Base-by-base conservation (phyloP, 1,140 invertebrate genomes). In the Linepithema humile region DNA sequence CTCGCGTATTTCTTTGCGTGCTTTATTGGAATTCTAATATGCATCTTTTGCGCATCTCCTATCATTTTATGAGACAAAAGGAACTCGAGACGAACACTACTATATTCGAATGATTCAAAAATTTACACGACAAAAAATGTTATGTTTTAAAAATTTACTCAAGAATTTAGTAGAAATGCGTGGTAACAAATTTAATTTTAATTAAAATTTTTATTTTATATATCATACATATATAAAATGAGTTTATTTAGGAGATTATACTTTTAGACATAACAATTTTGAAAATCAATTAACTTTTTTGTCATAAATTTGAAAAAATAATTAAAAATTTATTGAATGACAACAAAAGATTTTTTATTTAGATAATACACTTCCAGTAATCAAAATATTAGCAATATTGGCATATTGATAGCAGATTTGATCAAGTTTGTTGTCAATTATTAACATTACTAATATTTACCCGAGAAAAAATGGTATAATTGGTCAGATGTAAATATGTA, bases 1-100 rank as follows among this genome's bases (percentile, higher is more conserved):
- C 48, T 40, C 40, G 26, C 64, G 64, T 80, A 80, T 70, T 80
- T 69, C 75, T 80, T 48, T 32, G 35, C 62, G 48, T 70, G 64
- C 64, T 69, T 80, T 64, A 69, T 35, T 29, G 75, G 75, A 80
- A 80, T 80, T 48, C 48, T 80, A 80, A 80, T 80, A 80, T 43
- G 35, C 64, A 80, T 80, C 64, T 23, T 70, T 57, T 55, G 75
- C 75, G 48, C 62, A 67, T 78, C 48, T 78, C 45, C 40, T 78
- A 78, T 67, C 17, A 29, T 38, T 69, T 80, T 80, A 69, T 80
- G 50, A 70, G 26, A 80, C 55, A 80, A 55, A 35, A 38, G 48
- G 35, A 69, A 55, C 64, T 43, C 23, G 64, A 40, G 64, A 40
- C 70, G 70, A 23, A 69, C 43, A 29, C 38, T 20, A 80, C 48